Conservation (phyloP, 2,797 vertebrate genomes). For the Caiman crocodilus region DNA sequence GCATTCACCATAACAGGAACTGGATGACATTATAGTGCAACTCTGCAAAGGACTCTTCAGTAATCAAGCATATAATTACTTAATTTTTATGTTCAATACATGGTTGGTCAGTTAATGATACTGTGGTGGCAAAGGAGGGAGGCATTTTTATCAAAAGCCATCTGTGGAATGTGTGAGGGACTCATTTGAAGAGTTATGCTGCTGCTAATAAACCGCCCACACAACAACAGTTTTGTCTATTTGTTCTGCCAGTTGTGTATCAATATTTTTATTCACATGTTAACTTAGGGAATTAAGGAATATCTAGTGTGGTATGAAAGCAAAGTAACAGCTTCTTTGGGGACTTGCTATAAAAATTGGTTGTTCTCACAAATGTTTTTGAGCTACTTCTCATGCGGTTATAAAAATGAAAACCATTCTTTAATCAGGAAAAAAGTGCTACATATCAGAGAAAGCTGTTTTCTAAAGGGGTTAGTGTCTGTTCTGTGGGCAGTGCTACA, state of each 20-base stretch:
- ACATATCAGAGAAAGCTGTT: constrained; percentile 25
- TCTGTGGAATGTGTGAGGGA: constrained; percentile 10
- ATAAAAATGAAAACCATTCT: background rate
- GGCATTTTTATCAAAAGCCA: background rate
- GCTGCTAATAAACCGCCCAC: background rate
- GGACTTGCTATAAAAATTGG: background rate
- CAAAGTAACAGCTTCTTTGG: constrained; percentile 14
- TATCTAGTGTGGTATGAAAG: background rate
- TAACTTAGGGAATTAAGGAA: constrained; percentile 19
- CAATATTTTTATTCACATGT: constrained; percentile 31
- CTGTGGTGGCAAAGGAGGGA: constrained; percentile 2
- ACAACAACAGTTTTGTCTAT: background rate
- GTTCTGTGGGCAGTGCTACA: background rate
- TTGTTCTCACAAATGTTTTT: background rate
- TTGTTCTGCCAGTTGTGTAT: constrained; percentile 36
- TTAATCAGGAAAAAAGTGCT: background rate
- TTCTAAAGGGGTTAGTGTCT: background rate
- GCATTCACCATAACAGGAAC: constrained; percentile 18
- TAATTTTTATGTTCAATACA: constrained; percentile 6
- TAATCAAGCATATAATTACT: constrained; percentile 34
- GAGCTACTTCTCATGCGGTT: background rate
- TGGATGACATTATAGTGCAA: constrained; percentile 3
- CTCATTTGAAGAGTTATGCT: constrained; percentile 4
- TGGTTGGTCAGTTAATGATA: background rate
- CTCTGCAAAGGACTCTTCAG: constrained; percentile 1